Conservation (phyloP, 2,888 invertebrate species). For the Pristionchus arcanus region DNA sequence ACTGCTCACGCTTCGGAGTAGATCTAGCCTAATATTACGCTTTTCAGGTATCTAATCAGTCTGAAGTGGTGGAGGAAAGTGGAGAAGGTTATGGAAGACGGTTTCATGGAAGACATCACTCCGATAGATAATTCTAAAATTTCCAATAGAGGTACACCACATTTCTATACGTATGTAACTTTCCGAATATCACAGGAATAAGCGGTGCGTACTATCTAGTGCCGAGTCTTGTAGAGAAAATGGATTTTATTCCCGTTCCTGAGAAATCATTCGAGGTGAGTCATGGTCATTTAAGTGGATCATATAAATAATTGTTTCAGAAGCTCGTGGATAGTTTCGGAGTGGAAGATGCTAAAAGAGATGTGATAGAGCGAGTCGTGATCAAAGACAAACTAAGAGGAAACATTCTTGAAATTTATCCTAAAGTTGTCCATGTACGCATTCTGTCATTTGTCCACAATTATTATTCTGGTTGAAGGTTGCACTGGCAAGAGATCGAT, state of each 20-base stretch:
- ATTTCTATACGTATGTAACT: neutral
- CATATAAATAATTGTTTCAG: neutral
- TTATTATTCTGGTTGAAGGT: constrained; percentile 54
- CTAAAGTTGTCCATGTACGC: constrained; percentile 67
- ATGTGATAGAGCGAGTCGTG: constrained; percentile 67
- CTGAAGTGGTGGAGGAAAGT: constrained; percentile 69
- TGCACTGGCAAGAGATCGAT: constrained; percentile 60
- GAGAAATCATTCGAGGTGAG: constrained; percentile 58
- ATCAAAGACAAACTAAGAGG: constrained; percentile 60
- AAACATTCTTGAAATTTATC: constrained; percentile 69
- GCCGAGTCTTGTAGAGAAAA: constrained; percentile 62
- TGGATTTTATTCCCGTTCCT: constrained; percentile 68
- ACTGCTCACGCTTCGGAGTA: constrained; percentile 48
- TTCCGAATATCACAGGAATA: neutral
- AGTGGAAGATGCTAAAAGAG: constrained; percentile 66
- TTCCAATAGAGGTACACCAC: constrained; percentile 42
- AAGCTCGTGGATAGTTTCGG: constrained; percentile 59
- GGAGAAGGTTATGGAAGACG: constrained; percentile 57
- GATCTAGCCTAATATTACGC: neutral
- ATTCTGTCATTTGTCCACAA: neutral
- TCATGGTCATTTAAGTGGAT: neutral
- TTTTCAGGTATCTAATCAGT: constrained; percentile 65
- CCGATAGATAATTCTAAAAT: constrained; percentile 66
- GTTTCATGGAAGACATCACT: constrained; percentile 61
- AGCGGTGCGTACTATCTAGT: constrained; percentile 56